Percentiles rank a stretch among this genome's conserved stretches.
These are phyloP conservation scores for Colius striatus DNA, from an alignment of 2,113 vertebrate species.

Conservation along the genomic window DNA sequence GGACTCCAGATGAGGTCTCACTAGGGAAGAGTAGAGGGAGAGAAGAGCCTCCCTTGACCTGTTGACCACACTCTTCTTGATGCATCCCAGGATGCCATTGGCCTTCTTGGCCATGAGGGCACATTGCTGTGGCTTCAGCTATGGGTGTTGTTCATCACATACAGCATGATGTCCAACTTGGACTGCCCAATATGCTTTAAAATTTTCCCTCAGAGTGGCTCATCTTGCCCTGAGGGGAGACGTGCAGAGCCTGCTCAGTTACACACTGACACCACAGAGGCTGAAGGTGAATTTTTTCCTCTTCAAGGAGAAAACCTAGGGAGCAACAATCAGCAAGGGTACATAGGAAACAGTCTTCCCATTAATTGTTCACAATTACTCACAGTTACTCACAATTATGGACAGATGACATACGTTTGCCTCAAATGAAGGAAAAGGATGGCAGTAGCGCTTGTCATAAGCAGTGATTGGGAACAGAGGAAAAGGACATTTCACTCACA, in stretches of 20 bases:
- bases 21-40: too few relatives aligned
- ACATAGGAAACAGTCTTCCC: not conserved
- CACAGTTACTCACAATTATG: not conserved
- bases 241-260: fast-evolving
- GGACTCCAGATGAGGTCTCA: too few relatives aligned
- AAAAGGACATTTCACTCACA: not conserved
- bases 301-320: not conserved
- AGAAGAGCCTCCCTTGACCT: too few relatives aligned
- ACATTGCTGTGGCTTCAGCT: not conserved
- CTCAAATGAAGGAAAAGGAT: not conserved
- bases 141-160: not conserved
- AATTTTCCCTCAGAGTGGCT: not conserved
- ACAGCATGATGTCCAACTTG: not conserved
- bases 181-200: not conserved
- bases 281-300: not conserved
- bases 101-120: too few relatives aligned
- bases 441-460: not conserved
- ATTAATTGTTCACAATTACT: not conserved
- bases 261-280: fast-evolving
- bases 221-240: not conserved
- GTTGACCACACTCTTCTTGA: too few relatives aligned
- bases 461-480: not conserved
- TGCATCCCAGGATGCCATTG: too few relatives aligned
- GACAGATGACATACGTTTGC: not conserved
- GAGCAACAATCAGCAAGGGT: not conserved